These are phyloP conservation scores for Chrysemys picta DNA, from an alignment of 2,113 vertebrate species.

Conservation along the genomic window DNA sequence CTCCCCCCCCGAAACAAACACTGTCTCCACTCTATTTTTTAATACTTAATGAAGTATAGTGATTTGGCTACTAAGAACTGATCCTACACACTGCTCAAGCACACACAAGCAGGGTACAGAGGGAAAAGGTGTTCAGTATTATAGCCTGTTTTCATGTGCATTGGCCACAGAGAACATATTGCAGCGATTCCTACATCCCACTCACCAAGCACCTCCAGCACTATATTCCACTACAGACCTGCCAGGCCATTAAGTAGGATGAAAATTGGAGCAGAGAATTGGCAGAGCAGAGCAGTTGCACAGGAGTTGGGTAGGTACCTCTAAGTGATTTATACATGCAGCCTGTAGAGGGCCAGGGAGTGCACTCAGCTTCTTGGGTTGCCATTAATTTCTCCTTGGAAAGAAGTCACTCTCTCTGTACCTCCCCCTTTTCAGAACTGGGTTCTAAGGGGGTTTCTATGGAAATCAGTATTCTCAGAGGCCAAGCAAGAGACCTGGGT, in stretches of 20 bases:
- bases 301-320: too few relatives aligned
- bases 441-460: neutral
- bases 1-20: neutral
- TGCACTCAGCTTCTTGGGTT: rapidly evolving
- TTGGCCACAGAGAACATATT: neutral
- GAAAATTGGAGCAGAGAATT: neutral
- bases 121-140: too few relatives aligned
- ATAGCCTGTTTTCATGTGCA: too few relatives aligned
- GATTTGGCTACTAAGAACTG: neutral
- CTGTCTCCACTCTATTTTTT: neutral
- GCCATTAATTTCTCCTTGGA: neutral
- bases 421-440: neutral
- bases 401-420: neutral
- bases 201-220: neutral
- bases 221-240: neutral
- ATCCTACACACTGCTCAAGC: neutral
- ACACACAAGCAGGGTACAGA: neutral
- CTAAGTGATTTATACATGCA: neutral
- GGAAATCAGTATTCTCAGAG: neutral
- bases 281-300: neutral
- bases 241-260: neutral
- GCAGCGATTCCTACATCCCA: neutral
- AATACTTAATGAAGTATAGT: neutral
- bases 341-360: too few relatives aligned
- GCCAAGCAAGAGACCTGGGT: neutral